Base-by-base conservation (phyloP, 1,140 invertebrate species). In the Tetramorium simillimum region DNA sequence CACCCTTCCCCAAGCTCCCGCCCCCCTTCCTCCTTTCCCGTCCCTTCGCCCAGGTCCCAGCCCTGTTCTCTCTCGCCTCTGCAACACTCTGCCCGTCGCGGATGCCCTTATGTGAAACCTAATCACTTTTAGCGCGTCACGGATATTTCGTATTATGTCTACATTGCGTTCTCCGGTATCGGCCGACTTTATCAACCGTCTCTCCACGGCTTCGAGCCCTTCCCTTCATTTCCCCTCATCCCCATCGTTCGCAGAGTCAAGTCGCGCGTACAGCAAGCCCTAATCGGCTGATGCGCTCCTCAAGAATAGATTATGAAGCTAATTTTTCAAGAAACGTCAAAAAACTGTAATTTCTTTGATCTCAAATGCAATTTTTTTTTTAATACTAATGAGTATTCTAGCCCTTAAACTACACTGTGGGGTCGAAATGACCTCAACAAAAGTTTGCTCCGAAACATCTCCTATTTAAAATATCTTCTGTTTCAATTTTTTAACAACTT, bases 71-170 rank as follows among this genome's bases (percentile, higher is more conserved):
- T 85, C 81, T 40, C 77, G 49, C 86, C 78, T 67, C 84, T 77
- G 56, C 53, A 53, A 81, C 67, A 69, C 49, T 88, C 40, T 51
- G 21, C 40, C 37, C 53, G 24, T n/a, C 46, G 63, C 67, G 43
- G 51, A 76, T 78, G 76, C 73, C 91, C 87, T 89, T 86, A 90
- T 86, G 90, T 95, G 94, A 94, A 95, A 95, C 92, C 92, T 92
- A 94, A 95, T 94, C 93, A 93, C 92, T 92, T 93, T 92, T 92
- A 91, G 85, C 85, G 78, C 90, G 91, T 91, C 90, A 92, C 86
- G 86, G 89, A 92, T 91, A 93, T 94, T 92, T 93, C 90, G 91
- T 93, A 90, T 92, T 92, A 89, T 88, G 88, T 91, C 91, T 90
- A 92, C 91, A 92, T 92, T 92, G 86, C 89, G 75, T 91, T 92